A percentile compares a stretch with the other conserved stretches of the same genome.
Conservation (phyloP, 2,113 vertebrate species). For the Atlantisia rogersi region DNA sequence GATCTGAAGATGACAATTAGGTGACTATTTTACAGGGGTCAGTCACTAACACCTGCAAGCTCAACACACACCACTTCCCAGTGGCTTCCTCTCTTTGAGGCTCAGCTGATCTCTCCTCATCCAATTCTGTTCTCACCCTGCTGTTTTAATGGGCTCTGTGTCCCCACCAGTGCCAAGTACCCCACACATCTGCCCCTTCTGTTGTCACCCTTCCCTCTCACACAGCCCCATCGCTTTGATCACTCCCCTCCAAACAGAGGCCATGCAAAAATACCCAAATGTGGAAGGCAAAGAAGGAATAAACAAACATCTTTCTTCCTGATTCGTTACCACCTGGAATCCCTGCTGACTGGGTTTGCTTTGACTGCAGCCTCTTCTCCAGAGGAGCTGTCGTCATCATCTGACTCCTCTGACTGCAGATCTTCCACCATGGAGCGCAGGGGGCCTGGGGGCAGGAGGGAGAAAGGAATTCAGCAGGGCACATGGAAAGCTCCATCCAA, state of each 20-base stretch:
- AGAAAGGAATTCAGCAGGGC: not conserved
- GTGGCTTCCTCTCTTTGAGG: not conserved
- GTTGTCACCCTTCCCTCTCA: not conserved
- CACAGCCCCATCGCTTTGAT: not conserved
- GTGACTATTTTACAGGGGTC: not conserved
- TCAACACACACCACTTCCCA: not conserved
- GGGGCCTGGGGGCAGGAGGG: constrained; percentile 75
- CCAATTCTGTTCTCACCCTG: not conserved
- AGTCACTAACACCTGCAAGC: not conserved
- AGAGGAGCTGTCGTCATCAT: constrained; percentile 94
- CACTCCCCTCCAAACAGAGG: not conserved
- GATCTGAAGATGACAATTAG: not conserved
- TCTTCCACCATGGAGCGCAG: constrained; percentile 96
- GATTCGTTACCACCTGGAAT: constrained; percentile 85
- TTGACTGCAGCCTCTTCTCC: constrained; percentile 90
- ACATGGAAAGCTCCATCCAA: accelerated
- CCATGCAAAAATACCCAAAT: not conserved
- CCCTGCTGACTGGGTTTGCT: constrained; percentile 86
- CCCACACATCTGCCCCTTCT: not conserved
- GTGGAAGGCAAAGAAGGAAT: not conserved
- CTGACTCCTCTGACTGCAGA: constrained; percentile 94
- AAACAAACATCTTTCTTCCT: not conserved
- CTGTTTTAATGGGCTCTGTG: not conserved
- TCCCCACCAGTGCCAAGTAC: not conserved
- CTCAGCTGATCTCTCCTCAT: not conserved